Evolutionary conservation across 1,140 invertebrate genomes (phyloP).

Genomic region (Drosophila equinoxialis): DNA sequence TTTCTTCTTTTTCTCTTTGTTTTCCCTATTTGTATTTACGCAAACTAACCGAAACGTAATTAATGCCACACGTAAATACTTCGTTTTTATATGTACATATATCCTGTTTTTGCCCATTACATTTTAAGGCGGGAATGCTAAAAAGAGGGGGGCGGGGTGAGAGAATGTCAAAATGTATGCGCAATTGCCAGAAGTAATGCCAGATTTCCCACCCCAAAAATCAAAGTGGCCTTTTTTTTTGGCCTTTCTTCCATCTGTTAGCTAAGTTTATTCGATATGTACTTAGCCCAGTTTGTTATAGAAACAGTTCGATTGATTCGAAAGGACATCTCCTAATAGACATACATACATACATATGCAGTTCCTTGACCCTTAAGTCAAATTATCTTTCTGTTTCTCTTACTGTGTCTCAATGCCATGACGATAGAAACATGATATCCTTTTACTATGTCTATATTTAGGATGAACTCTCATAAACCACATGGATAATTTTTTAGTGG

Average conservation of each 20-base stretch:
- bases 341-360: too few species aligned
- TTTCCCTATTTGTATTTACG: constrained; percentile 1
- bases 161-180: background rate
- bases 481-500: too few species aligned
- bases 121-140: background rate
- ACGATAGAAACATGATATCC: too few species aligned
- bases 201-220: background rate
- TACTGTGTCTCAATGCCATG: too few species aligned
- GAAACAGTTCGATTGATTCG: background rate
- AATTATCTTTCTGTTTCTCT: too few species aligned
- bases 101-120: background rate
- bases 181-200: background rate
- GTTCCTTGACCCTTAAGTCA: too few species aligned
- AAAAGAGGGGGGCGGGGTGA: background rate
- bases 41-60: constrained; percentile 20
- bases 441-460: too few species aligned
- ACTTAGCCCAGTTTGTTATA: background rate
- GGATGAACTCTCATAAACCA: too few species aligned
- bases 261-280: background rate
- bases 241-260: background rate
- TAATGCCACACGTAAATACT: constrained; percentile 13
- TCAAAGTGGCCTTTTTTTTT: background rate
- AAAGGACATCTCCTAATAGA: too few species aligned
- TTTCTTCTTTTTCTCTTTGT: too few species aligned
- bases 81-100: background rate